A percentile compares a stretch with the other conserved stretches of the same genome.
Evolutionary conservation across 2,888 invertebrate species (phyloP).

Genomic region (Eupithecia subumbrata): DNA sequence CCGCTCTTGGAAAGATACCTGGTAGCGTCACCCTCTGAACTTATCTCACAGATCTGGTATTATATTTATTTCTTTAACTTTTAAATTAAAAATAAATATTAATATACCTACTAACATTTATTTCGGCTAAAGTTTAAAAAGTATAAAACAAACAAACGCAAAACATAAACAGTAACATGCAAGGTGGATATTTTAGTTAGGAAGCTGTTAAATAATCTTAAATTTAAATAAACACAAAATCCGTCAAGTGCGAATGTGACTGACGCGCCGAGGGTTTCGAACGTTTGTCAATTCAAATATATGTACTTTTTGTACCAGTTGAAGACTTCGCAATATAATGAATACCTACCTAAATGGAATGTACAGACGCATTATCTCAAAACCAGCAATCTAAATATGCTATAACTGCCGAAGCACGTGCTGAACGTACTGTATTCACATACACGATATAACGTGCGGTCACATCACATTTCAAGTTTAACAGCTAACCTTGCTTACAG

Average conservation of each 20-base stretch:
- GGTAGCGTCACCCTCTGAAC: not conserved
- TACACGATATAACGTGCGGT: not conserved
- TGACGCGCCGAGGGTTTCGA: too few relatives aligned
- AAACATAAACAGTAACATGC: not conserved
- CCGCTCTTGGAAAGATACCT: not conserved
- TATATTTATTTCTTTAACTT: not conserved
- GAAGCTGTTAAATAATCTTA: too few relatives aligned
- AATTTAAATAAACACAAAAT: not conserved
- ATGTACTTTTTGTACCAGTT: too few relatives aligned
- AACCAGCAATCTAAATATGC: not conserved
- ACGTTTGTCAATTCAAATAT: too few relatives aligned
- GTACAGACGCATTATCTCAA: not conserved
- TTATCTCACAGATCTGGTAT: not conserved
- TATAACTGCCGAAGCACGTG: not conserved
- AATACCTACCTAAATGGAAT: not conserved
- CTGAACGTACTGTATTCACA: not conserved
- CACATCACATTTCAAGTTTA: not conserved
- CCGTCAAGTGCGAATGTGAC: too few relatives aligned
- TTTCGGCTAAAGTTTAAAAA: too few relatives aligned
- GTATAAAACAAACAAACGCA: not conserved
- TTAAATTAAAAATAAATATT: too few relatives aligned
- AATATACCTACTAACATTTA: too few relatives aligned
- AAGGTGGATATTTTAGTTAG: not conserved
- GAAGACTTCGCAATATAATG: too few relatives aligned
- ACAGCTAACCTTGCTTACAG: not conserved